Evolutionary conservation across 1,140 invertebrate genomes (phyloP).

Genomic region (Cyclargus thomasi): DNA sequence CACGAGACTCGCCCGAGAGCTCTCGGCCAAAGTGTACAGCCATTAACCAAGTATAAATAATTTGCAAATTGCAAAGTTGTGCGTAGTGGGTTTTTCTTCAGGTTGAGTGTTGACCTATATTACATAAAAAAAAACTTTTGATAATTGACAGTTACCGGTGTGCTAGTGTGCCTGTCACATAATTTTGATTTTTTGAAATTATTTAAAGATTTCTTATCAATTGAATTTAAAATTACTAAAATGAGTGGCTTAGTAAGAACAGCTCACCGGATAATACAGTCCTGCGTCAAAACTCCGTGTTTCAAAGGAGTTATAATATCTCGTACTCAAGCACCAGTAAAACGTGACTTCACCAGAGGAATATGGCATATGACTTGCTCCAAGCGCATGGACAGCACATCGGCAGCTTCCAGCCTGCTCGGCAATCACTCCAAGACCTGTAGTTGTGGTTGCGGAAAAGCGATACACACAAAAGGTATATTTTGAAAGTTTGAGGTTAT

Average conservation of each 20-base stretch:
- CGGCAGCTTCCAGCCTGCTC: slow-evolving; percentile 44
- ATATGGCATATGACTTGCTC: slow-evolving; percentile 81
- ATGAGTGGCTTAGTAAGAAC: slow-evolving; percentile 83
- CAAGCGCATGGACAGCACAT: slow-evolving; percentile 46
- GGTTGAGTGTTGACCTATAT: too few relatives aligned
- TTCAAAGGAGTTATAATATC: slow-evolving; percentile 67
- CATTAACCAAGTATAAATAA: too few relatives aligned
- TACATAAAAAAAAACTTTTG: too few relatives aligned
- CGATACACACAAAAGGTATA: slow-evolving; percentile 82
- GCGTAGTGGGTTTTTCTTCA: too few relatives aligned
- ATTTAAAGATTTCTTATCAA: slow-evolving; percentile 18
- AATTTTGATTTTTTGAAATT: slow-evolving; percentile 17
- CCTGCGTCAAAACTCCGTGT: slow-evolving; percentile 67
- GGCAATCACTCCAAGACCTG: slow-evolving; percentile 74
- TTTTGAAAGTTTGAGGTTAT: slow-evolving; percentile 55
- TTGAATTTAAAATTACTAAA: slow-evolving; percentile 44
- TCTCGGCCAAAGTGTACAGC: too few relatives aligned
- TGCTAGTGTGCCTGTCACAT: neutral
- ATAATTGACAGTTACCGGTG: neutral
- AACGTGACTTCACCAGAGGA: slow-evolving; percentile 79
- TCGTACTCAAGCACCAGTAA: slow-evolving; percentile 66
- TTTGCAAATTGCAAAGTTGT: too few relatives aligned
- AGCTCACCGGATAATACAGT: slow-evolving; percentile 71
- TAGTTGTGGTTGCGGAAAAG: slow-evolving; percentile 78
- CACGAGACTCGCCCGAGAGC: too few relatives aligned